phyloP scores from a whole-genome alignment of 1,140 invertebrate species.

The Eurosta solidaginis region DNA sequence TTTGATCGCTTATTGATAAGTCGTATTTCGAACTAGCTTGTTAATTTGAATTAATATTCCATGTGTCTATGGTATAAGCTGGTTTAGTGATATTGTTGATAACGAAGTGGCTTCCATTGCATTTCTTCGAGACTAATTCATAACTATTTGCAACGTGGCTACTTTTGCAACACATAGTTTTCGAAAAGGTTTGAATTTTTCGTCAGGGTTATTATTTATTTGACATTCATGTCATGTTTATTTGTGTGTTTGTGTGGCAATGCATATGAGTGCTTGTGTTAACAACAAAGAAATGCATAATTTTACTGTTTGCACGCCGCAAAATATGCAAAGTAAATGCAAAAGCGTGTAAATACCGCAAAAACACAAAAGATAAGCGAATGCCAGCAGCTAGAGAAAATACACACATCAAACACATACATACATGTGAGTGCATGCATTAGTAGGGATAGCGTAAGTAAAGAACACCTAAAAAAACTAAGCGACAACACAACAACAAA shows the following conservation, averaged over 20 bases:
- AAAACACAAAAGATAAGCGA: neutral
- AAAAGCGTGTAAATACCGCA: slow-evolving; percentile 21
- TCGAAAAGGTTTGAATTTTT: neutral
- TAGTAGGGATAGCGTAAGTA: neutral
- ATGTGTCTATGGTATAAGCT: too few relatives aligned
- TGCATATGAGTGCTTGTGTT: neutral
- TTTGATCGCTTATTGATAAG: too few relatives aligned
- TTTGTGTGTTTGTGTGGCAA: neutral
- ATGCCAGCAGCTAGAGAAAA: neutral
- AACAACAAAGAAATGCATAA: neutral
- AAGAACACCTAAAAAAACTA: neutral
- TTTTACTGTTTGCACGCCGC: slow-evolving; percentile 14
- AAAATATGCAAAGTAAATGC: slow-evolving; percentile 27
- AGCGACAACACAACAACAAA: neutral
- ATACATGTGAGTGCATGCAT: slow-evolving; percentile 12
- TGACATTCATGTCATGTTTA: neutral
- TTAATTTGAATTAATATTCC: too few relatives aligned
- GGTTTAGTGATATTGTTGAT: too few relatives aligned
- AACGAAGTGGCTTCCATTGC: too few relatives aligned
- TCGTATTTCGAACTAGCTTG: too few relatives aligned
- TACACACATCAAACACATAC: too few relatives aligned
- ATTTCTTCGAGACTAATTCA: too few relatives aligned
- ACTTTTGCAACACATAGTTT: too few relatives aligned
- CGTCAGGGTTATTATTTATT: neutral
- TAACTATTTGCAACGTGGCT: too few relatives aligned